Evolutionary conservation across 2,113 vertebrate species (phyloP).

Genomic region (Megaptera novaeangliae): DNA sequence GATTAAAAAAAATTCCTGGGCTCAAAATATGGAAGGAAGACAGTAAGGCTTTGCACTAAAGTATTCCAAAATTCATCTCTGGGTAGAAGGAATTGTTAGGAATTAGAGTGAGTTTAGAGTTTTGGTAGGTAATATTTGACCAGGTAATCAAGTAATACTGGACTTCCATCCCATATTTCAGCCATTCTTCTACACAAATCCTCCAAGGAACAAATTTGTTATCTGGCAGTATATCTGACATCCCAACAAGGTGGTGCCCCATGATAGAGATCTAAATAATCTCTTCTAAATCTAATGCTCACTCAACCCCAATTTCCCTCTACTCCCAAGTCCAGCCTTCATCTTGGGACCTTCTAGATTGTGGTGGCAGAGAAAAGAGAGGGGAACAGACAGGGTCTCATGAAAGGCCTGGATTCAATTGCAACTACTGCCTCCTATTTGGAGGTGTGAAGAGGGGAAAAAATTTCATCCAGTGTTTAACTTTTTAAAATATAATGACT

Average conservation of each 20-base stretch:
- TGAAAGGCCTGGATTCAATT: neutral
- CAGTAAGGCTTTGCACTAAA: neutral
- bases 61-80: neutral
- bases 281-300: neutral
- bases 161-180: neutral
- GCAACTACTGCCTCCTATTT: neutral
- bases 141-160: neutral
- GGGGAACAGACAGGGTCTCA: accelerated
- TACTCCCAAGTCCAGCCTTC: neutral
- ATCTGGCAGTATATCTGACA: neutral
- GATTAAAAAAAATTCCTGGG: neutral
- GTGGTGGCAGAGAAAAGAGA: neutral
- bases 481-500: neutral
- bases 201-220: neutral
- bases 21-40: neutral
- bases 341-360: neutral
- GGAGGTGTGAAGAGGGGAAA: neutral
- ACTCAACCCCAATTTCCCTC: neutral
- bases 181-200: neutral
- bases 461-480: neutral
- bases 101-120: neutral
- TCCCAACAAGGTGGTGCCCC: neutral
- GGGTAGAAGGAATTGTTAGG: neutral
- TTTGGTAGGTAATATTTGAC: neutral
- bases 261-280: neutral